These are phyloP conservation scores for Rhagophthalmus giganteus DNA, from an alignment of 2,888 invertebrate genomes.

Conservation along the genomic window DNA sequence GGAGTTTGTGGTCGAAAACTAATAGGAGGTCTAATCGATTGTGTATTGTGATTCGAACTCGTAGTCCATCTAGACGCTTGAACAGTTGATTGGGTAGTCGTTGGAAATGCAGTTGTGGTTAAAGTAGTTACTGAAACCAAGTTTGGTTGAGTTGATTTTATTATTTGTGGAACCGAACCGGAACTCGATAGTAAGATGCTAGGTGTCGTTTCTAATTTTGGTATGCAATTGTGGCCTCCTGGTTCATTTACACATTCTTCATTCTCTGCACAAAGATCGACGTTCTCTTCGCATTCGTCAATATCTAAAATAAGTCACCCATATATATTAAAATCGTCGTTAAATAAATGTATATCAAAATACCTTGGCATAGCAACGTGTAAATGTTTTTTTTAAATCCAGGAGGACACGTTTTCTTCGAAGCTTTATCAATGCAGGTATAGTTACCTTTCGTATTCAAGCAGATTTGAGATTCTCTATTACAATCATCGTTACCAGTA, in stretches of 20 bases:
- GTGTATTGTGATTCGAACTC: too few species aligned
- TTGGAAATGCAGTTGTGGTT: background rate
- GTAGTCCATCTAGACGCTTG: background rate
- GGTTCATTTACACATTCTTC: constrained; percentile 70
- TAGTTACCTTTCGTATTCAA: constrained; percentile 72
- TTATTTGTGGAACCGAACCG: background rate
- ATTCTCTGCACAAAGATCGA: constrained; percentile 61
- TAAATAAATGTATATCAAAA: too few species aligned
- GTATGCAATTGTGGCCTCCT: constrained; percentile 67
- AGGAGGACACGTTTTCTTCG: constrained; percentile 63
- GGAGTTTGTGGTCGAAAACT: too few species aligned
- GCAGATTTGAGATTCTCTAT: constrained; percentile 67
- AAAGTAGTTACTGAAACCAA: background rate
- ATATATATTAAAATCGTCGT: too few species aligned
- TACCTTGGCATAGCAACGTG: constrained; percentile 61
- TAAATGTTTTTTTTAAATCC: constrained; percentile 64
- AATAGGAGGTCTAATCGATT: too few species aligned
- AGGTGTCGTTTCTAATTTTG: constrained; percentile 48
- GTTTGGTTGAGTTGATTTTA: background rate
- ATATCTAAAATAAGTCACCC: constrained; percentile 75
- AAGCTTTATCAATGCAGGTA: constrained; percentile 68
- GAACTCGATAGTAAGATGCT: background rate
- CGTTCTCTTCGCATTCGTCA: constrained; percentile 72
- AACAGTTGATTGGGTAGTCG: background rate
- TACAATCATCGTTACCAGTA: constrained; percentile 66